phyloP scores from a whole-genome alignment of 35 echinoderm and acorn worm species.

The Apostichopus parvimensis region DNA sequence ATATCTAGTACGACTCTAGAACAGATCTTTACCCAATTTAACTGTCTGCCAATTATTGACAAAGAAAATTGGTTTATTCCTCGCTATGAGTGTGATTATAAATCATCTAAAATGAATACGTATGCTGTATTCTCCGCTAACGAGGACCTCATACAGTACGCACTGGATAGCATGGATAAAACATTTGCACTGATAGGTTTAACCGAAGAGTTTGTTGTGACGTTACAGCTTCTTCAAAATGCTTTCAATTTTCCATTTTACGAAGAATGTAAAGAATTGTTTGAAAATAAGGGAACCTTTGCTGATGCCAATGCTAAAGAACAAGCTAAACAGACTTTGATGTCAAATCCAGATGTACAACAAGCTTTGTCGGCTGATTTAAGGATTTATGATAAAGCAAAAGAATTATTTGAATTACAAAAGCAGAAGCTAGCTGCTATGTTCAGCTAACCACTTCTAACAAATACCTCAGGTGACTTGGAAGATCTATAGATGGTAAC shows the following conservation, averaged over 20 bases:
- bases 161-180: conserved; percentile 33
- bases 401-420: conserved; percentile 46
- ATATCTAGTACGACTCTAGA: conserved; percentile 7
- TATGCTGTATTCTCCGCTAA: conserved; percentile 27
- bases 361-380: conserved; percentile 43
- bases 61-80: conserved; percentile 53
- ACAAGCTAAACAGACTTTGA: conserved; percentile 45
- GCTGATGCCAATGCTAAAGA: conserved; percentile 14
- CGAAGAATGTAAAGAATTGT: conserved; percentile 43
- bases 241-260: conserved; percentile 51
- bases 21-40: conserved; percentile 18
- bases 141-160: conserved; percentile 41
- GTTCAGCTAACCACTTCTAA: conserved; percentile 17
- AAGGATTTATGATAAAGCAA: conserved; percentile 43
- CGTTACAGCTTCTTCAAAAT: conserved; percentile 49
- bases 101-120: conserved; percentile 4
- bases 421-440: conserved; percentile 39
- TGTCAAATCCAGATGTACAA: conserved; percentile 29
- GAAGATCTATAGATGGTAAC: too few relatives aligned
- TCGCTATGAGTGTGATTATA: conserved; percentile 21
- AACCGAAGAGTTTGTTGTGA: conserved; percentile 42
- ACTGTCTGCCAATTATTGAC: conserved; percentile 18
- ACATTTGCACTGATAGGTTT: conserved; percentile 36
- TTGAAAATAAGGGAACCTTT: conserved; percentile 36
- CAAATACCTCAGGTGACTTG: too few relatives aligned